These are phyloP conservation scores for Rhea pennata DNA, from an alignment of 2,113 vertebrate species.

Conservation along the genomic window DNA sequence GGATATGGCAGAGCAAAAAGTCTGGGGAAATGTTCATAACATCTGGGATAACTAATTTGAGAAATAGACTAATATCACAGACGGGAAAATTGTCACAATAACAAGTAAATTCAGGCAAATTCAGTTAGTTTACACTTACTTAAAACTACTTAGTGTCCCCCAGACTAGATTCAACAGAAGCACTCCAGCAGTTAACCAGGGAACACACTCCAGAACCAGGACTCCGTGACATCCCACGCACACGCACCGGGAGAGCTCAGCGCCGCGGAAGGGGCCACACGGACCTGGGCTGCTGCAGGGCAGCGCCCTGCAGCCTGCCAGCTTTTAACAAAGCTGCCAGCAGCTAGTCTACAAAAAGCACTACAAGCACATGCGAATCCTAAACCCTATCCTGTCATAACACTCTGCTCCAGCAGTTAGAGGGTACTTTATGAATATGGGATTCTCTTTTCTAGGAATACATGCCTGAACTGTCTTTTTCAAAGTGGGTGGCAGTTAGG, in stretches of 20 bases:
- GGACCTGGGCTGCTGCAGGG: neutral
- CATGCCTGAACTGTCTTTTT: neutral
- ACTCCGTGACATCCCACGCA: neutral
- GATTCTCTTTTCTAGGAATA: neutral
- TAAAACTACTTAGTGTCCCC: neutral
- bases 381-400: neutral
- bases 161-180: neutral
- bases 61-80: neutral
- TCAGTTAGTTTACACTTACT: neutral
- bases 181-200: neutral
- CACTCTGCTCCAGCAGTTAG: neutral
- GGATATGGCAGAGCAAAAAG: rapidly evolving
- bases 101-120: neutral
- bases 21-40: neutral
- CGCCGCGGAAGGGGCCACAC: neutral
- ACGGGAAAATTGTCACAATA: neutral
- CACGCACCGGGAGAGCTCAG: neutral
- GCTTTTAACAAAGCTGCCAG: neutral
- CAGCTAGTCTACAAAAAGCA: neutral
- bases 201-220: neutral
- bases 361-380: neutral
- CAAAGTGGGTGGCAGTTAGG: neutral
- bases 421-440: rapidly evolving
- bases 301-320: neutral
- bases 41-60: neutral